A percentile compares a stretch with the other conserved stretches of the same genome.
These are phyloP conservation scores for Melanotaenia parkinsoni DNA, from an alignment of 2,797 vertebrate genomes.

Conservation along the genomic window DNA sequence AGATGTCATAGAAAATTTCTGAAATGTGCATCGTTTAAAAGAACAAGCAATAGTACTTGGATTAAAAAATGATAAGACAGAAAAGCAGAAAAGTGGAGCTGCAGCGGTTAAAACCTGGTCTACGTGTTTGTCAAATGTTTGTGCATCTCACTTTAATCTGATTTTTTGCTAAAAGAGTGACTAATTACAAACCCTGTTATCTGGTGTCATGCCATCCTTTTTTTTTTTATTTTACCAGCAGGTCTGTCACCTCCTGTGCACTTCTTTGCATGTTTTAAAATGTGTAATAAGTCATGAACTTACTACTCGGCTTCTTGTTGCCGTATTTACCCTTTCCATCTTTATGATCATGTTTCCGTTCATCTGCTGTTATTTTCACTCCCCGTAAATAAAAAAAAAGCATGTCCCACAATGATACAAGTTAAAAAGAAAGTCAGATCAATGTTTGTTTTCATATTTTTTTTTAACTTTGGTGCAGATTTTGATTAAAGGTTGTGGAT, in stretches of 20 bases:
- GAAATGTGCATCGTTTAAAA: not conserved
- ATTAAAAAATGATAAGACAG: not conserved
- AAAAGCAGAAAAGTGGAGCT: not conserved
- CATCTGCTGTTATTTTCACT: slow-evolving; percentile 28
- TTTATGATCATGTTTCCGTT: slow-evolving; percentile 21
- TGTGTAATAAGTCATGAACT: slow-evolving; percentile 26
- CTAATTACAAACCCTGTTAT: not conserved
- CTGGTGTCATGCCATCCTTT: not conserved
- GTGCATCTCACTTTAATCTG: too few species aligned
- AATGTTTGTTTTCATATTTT: not conserved
- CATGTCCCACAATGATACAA: slow-evolving; percentile 43
- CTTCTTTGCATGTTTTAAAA: slow-evolving; percentile 30
- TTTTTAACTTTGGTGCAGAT: not conserved
- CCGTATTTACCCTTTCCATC: not conserved
- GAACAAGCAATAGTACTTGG: not conserved
- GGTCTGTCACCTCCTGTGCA: slow-evolving; percentile 7
- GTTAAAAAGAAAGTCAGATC: slow-evolving; percentile 18
- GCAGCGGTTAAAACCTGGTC: not conserved
- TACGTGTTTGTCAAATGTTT: too few species aligned
- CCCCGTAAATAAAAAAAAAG: slow-evolving; percentile 53
- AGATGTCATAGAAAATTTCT: not conserved
- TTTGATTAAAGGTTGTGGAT: not conserved
- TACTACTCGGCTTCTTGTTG: not conserved
- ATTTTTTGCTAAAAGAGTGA: too few species aligned
- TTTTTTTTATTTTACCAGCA: not conserved